Evolutionary conservation across 2,888 invertebrate genomes (phyloP).

Genomic region (Sussaba pulchella): DNA sequence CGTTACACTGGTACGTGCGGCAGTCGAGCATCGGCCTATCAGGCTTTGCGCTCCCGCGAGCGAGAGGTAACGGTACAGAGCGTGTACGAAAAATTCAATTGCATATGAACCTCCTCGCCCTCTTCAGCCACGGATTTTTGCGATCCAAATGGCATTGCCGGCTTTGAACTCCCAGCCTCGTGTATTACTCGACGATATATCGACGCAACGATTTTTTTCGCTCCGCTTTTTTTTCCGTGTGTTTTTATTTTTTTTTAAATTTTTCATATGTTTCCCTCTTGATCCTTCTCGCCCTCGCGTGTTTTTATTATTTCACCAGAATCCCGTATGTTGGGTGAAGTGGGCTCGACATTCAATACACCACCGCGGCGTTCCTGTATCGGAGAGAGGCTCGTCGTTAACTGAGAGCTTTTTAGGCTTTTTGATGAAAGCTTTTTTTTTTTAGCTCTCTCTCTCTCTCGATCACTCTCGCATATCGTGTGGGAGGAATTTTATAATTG

Average conservation of each 20-base stretch:
- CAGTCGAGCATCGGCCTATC: slow-evolving; percentile 32
- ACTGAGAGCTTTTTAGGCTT: slow-evolving; percentile 10
- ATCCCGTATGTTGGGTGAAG: slow-evolving; percentile 3
- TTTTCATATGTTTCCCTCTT: background rate
- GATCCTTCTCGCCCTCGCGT: background rate
- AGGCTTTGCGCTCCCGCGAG: slow-evolving; percentile 2
- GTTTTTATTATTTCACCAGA: slow-evolving; percentile 32
- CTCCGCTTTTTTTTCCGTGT: background rate
- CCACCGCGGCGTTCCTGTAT: background rate
- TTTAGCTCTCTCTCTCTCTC: no score
- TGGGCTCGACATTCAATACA: slow-evolving; percentile 12
- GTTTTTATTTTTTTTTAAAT: background rate
- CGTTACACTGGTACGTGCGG: slow-evolving; percentile 62
- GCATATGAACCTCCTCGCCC: slow-evolving; percentile 2
- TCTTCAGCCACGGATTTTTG: slow-evolving; percentile 29
- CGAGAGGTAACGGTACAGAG: slow-evolving; percentile 55
- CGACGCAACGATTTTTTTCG: slow-evolving; percentile 21
- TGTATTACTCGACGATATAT: slow-evolving; percentile 25
- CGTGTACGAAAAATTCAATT: slow-evolving; percentile 56
- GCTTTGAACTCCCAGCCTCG: slow-evolving; percentile 23
- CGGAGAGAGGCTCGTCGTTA: slow-evolving; percentile 10
- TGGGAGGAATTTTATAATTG: background rate
- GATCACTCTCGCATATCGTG: background rate
- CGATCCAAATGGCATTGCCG: slow-evolving; percentile 44
- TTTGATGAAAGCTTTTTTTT: background rate